Conservation (phyloP, 2,113 vertebrate species). For the Caloenas nicobarica region DNA sequence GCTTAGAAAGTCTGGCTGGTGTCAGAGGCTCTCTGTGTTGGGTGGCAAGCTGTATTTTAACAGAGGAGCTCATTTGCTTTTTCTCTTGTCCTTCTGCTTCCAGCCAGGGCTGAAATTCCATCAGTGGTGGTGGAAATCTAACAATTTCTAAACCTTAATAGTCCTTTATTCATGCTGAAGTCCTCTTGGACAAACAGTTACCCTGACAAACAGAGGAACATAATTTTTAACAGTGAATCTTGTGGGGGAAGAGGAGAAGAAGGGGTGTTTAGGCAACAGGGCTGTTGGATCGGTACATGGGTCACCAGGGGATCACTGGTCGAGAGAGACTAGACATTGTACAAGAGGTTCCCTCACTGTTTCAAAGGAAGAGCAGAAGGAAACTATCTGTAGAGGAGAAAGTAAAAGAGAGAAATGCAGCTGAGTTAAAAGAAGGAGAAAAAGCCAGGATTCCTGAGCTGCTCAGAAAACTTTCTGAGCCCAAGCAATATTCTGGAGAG, state of each 20-base stretch:
- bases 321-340: neutral
- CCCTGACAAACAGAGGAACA: neutral
- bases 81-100: neutral
- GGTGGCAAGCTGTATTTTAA: neutral
- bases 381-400: neutral
- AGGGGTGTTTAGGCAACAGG: neutral
- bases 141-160: neutral
- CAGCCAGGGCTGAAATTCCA: neutral
- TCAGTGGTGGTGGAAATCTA: neutral
- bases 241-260: neutral
- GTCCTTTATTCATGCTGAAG: neutral
- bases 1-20: neutral
- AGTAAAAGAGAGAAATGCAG: neutral
- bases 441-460: neutral
- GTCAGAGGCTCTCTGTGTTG: neutral
- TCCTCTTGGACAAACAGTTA: neutral
- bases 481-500: neutral
- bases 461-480: neutral
- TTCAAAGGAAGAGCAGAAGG: neutral
- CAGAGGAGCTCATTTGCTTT: neutral
- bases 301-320: neutral
- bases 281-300: accelerated
- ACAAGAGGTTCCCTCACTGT: neutral
- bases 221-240: neutral
- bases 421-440: neutral